These are phyloP conservation scores for Azorinus chamasolen DNA, from an alignment of 2,888 invertebrate species.

Conservation along the genomic window DNA sequence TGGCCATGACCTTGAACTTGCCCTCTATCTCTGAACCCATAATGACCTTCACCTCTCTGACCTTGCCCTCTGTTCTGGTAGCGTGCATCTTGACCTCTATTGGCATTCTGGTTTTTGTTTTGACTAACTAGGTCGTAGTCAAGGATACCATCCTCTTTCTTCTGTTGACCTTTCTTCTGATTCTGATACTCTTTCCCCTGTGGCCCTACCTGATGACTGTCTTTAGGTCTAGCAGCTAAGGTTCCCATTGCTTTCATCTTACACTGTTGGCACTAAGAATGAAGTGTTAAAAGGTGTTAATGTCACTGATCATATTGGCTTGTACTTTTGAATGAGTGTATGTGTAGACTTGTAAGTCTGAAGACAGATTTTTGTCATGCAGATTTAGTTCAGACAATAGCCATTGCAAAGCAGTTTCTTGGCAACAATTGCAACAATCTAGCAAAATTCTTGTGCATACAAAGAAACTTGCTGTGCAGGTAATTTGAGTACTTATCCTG, in stretches of 20 bases:
- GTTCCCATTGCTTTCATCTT: not conserved
- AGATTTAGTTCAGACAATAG: too few species aligned
- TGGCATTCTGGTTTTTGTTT: conserved; percentile 9
- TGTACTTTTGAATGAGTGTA: too few species aligned
- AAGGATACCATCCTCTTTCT: conserved; percentile 1
- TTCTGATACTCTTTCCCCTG: not conserved
- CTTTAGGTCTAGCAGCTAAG: not conserved
- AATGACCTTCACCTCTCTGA: not conserved
- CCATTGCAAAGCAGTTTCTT: too few species aligned
- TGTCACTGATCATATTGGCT: too few species aligned
- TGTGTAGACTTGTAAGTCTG: too few species aligned
- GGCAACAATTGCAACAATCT: too few species aligned
- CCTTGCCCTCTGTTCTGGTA: conserved; percentile 22
- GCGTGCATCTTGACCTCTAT: conserved; percentile 8
- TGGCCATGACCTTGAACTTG: conserved; percentile 3
- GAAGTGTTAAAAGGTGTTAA: too few species aligned
- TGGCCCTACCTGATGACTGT: not conserved
- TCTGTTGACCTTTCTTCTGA: conserved; percentile 1
- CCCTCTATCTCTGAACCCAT: not conserved
- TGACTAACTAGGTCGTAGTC: not conserved
- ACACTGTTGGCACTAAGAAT: not conserved
- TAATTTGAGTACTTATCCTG: too few species aligned
- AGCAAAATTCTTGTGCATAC: too few species aligned
- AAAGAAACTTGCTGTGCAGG: too few species aligned
- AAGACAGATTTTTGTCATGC: too few species aligned